A percentile compares a stretch with the other conserved stretches of the same genome.
Conservation (phyloP, 2,797 vertebrate genomes). For the Echiichthys vipera region DNA sequence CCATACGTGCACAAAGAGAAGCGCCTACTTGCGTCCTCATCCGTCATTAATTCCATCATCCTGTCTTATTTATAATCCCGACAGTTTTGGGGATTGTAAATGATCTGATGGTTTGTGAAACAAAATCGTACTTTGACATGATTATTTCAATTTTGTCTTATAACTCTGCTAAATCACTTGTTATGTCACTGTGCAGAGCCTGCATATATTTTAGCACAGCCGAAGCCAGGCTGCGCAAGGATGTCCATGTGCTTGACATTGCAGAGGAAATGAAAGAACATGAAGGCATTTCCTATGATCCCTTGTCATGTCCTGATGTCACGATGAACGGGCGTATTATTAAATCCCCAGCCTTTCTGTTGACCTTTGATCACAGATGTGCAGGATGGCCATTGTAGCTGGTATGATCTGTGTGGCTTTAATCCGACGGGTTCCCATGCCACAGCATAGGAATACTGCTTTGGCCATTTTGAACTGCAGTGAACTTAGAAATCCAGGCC, state of each 20-base stretch:
- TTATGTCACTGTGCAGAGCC: constrained; percentile 26
- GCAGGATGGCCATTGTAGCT: constrained; percentile 15
- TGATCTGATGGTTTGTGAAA: neutral
- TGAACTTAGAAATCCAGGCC: constrained; percentile 75
- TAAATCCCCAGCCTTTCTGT: constrained; percentile 24
- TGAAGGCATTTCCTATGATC: constrained; percentile 47
- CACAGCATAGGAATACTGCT: constrained; percentile 31
- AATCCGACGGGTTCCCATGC: constrained; percentile 54
- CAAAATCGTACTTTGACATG: neutral
- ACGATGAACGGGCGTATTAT: constrained; percentile 32
- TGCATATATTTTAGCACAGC: constrained; percentile 22
- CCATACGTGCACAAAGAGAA: neutral
- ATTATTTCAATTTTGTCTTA: constrained; percentile 16
- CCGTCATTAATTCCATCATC: neutral
- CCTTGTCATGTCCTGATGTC: constrained; percentile 36
- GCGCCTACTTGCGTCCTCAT: neutral
- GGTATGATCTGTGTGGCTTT: constrained; percentile 30
- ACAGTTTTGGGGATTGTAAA: constrained; percentile 13
- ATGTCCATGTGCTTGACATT: constrained; percentile 33
- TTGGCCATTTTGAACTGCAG: constrained; percentile 63
- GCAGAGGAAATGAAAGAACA: constrained; percentile 66
- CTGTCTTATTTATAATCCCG: constrained; percentile 8
- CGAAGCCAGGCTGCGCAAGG: constrained; percentile 8
- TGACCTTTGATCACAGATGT: constrained; percentile 62
- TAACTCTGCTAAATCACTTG: constrained; percentile 20